These are phyloP conservation scores for Halocynthia roretzi DNA, from an alignment of 23 tunicate species.

Conservation along the genomic window DNA sequence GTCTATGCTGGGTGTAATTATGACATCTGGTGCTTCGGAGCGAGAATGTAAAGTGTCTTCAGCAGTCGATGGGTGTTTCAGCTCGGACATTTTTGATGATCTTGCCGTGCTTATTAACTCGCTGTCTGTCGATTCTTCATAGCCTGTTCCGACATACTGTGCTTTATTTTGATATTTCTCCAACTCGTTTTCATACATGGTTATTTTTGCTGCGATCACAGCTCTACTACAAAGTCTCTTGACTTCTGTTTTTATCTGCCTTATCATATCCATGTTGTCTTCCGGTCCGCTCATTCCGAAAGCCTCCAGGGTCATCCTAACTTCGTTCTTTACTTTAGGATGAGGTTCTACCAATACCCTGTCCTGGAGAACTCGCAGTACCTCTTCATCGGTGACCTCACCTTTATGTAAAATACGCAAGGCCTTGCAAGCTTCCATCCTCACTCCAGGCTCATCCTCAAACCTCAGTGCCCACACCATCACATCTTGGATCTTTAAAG, in stretches of 20 bases:
- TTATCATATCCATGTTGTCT: constrained; percentile 93
- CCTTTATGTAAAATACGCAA: constrained; percentile 20
- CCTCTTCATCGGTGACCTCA: constrained; percentile 12
- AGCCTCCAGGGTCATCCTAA: constrained; percentile 41
- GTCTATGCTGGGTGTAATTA: too few relatives aligned
- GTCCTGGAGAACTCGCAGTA: constrained; percentile 60
- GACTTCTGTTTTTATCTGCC: constrained; percentile 73
- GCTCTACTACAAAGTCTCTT: constrained; percentile 60
- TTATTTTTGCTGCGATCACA: constrained; percentile 80
- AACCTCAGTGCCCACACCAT: constrained; percentile 84
- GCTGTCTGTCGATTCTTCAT: neutral
- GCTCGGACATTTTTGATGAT: too few relatives aligned
- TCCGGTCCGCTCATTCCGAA: constrained; percentile 63
- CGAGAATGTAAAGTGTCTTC: too few relatives aligned
- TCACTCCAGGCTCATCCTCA: constrained; percentile 78
- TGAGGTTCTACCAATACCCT: constrained; percentile 83
- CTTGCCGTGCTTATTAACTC: too few relatives aligned
- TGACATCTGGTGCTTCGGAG: too few relatives aligned
- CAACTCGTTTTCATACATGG: constrained; percentile 69
- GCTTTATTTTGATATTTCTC: constrained; percentile 77
- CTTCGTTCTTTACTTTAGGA: constrained; percentile 61
- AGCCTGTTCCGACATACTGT: constrained; percentile 9
- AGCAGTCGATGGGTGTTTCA: too few relatives aligned
- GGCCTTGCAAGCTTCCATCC: constrained; percentile 75
- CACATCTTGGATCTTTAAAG: constrained; percentile 32